Evolutionary conservation across 1,140 invertebrate genomes (phyloP).

Genomic region (Drosophila tristis): DNA sequence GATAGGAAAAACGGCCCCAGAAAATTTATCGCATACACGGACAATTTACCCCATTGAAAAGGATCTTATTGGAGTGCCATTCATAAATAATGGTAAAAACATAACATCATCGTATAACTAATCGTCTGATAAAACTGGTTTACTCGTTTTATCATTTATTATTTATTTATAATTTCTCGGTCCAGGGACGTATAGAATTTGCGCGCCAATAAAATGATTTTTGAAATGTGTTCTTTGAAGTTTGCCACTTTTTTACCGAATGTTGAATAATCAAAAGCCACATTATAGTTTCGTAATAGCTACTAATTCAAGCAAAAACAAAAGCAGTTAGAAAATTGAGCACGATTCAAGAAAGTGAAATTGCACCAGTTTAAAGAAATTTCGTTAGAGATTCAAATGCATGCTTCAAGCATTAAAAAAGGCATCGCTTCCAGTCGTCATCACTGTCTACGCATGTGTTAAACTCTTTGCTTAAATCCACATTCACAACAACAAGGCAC

Average conservation of each 20-base stretch:
- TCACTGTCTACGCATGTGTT: constrained; percentile 63
- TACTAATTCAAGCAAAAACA: constrained; percentile 49
- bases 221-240: constrained; percentile 39
- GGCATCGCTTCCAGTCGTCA: constrained; percentile 27
- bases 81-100: no score
- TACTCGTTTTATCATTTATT: no score
- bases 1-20: no score
- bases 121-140: no score
- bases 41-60: no score
- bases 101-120: no score
- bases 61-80: no score
- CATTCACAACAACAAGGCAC: constrained; percentile 8
- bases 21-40: no score
- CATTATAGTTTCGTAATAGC: constrained; percentile 50
- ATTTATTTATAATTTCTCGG: no score
- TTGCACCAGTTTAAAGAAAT: constrained; percentile 76
- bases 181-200: background rate
- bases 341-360: constrained; percentile 79
- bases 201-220: constrained; percentile 25
- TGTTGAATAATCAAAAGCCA: constrained; percentile 49
- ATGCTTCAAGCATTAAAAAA: constrained; percentile 68
- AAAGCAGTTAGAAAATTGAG: constrained; percentile 50
- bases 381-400: constrained; percentile 70
- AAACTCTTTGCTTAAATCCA: constrained; percentile 63
- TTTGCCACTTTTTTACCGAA: background rate